Percentiles rank a stretch among this genome's conserved stretches.
Conservation (phyloP, 1,140 invertebrate genomes). For the Steinernema feltiae region DNA sequence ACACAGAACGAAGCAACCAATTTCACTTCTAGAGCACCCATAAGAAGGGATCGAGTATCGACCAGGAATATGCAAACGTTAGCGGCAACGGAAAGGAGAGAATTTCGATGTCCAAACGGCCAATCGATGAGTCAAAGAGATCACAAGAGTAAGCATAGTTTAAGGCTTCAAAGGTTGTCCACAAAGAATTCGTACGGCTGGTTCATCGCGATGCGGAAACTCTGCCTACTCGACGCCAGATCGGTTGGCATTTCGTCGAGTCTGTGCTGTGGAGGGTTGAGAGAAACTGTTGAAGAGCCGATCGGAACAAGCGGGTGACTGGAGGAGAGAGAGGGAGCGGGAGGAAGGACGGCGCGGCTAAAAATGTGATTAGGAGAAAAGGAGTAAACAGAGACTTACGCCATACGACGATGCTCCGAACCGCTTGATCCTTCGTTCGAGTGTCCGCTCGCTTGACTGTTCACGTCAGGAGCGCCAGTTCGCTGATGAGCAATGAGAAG, state of each 20-base stretch:
- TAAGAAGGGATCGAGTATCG: conserved; percentile 1
- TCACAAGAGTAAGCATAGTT: neutral
- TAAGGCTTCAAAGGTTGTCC: conserved; percentile 27
- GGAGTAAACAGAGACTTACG: neutral
- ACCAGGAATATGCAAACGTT: neutral
- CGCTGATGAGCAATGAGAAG: conserved; percentile 1
- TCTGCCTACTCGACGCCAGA: conserved; percentile 20
- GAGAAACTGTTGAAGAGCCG: neutral
- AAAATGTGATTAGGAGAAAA: neutral
- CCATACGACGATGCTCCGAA: conserved; percentile 40
- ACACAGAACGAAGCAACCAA: neutral
- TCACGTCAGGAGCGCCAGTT: conserved; percentile 29
- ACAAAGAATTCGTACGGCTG: conserved; percentile 38
- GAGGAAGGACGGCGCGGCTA: conserved; percentile 24
- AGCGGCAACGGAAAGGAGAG: neutral
- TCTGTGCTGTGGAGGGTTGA: conserved; percentile 8
- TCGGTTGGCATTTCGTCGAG: conserved; percentile 36
- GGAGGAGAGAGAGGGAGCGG: conserved; percentile 29
- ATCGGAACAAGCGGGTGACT: conserved; percentile 16
- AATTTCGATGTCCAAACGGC: neutral
- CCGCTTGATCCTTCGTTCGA: conserved; percentile 50
- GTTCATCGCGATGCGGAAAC: conserved; percentile 30
- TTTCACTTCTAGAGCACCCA: neutral
- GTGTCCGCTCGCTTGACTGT: conserved; percentile 46
- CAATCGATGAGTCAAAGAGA: neutral